These are phyloP conservation scores for Fulica atra DNA, from an alignment of 2,113 vertebrate genomes.

Conservation along the genomic window DNA sequence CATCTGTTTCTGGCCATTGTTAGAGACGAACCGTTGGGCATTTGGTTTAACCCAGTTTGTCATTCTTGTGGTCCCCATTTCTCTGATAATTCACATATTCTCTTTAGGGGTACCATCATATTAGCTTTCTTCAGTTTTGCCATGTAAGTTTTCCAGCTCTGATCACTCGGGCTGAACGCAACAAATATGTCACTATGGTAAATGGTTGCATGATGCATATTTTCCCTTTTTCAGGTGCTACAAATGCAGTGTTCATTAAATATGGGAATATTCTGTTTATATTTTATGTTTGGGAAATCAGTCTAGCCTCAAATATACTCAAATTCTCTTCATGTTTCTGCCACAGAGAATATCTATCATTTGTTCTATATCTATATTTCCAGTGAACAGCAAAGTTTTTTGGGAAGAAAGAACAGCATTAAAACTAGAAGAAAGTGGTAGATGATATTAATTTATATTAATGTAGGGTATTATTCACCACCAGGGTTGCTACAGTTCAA, in stretches of 20 bases:
- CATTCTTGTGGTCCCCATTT: neutral
- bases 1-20: conserved; percentile 2
- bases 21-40: neutral
- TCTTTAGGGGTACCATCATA: neutral
- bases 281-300: neutral
- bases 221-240: neutral
- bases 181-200: neutral
- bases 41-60: neutral
- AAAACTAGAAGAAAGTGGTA: neutral
- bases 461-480: neutral
- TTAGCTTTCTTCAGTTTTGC: neutral
- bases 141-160: neutral
- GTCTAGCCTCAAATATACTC: neutral
- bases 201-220: neutral
- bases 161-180: neutral
- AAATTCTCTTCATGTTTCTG: neutral
- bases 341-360: neutral
- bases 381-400: neutral
- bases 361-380: neutral
- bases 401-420: neutral
- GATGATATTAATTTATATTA: neutral
- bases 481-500: neutral
- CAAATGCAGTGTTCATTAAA: neutral
- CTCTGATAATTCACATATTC: neutral
- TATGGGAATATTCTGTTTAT: neutral